Conservation (phyloP, 2,797 vertebrate genomes). For the Siniperca undulata region DNA sequence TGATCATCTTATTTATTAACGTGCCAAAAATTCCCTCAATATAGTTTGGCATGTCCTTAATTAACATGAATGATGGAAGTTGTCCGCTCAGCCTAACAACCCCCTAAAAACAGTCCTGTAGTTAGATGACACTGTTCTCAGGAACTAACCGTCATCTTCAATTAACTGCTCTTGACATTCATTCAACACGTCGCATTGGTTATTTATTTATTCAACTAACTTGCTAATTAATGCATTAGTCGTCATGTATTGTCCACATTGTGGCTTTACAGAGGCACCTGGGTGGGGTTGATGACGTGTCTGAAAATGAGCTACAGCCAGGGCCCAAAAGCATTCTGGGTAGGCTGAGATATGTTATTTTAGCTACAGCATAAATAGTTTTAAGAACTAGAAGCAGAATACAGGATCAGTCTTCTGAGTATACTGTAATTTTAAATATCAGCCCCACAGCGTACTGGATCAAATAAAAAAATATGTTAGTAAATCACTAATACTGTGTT, state of each 20-base stretch:
- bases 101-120: constrained; percentile 53
- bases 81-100: constrained; percentile 45
- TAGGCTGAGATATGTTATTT: constrained; percentile 6
- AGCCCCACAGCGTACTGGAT: not conserved
- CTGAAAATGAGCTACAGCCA: constrained; percentile 45
- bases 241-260: constrained; percentile 66
- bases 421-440: not conserved
- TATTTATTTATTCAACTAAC: constrained; percentile 74
- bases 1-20: constrained; percentile 84
- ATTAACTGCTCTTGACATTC: constrained; percentile 72
- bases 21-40: constrained; percentile 78
- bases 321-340: constrained; percentile 20
- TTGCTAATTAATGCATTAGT: constrained; percentile 74
- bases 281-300: constrained; percentile 40
- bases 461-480: not conserved
- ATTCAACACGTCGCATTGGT: constrained; percentile 53
- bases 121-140: constrained; percentile 62
- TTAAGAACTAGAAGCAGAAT: constrained; percentile 1
- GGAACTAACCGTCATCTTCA: constrained; percentile 74
- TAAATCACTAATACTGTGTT: not conserved
- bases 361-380: not conserved
- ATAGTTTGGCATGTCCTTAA: constrained; percentile 85
- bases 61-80: constrained; percentile 85
- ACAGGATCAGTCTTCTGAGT: not conserved
- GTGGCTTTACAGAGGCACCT: constrained; percentile 49